Conservation (phyloP, 2,113 vertebrate genomes). For the Leucopsar rothschildi region DNA sequence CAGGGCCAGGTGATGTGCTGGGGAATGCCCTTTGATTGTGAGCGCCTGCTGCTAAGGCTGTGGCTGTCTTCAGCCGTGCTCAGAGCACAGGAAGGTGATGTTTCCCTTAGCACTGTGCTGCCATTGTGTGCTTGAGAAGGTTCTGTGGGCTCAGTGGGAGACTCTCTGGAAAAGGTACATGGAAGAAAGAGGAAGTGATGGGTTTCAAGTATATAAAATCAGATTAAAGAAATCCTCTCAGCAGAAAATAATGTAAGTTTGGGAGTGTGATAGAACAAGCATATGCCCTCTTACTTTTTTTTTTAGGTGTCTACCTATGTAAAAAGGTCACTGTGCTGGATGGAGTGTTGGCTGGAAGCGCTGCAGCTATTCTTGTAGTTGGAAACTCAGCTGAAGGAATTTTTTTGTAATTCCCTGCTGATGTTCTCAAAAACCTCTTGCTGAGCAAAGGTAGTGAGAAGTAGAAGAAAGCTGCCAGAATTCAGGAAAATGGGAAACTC, state of each 20-base stretch:
- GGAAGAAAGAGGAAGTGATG: not conserved
- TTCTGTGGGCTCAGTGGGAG: not conserved
- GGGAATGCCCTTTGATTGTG: not conserved
- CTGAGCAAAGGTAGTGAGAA: not conserved
- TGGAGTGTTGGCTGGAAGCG: not conserved
- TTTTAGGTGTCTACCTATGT: not conserved
- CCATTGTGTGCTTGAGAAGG: not conserved
- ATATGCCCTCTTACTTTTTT: not conserved
- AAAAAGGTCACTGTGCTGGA: not conserved
- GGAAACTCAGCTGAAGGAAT: not conserved
- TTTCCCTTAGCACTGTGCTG: not conserved
- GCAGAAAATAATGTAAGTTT: not conserved
- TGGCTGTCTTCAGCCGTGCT: not conserved
- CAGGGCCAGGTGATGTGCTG: not conserved
- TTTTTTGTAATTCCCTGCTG: not conserved
- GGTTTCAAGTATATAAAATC: not conserved
- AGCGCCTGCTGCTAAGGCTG: not conserved
- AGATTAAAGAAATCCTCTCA: not conserved
- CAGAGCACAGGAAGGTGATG: not conserved
- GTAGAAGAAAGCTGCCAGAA: not conserved
- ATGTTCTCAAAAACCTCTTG: not conserved
- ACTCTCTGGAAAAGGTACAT: not conserved
- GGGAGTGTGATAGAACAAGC: not conserved
- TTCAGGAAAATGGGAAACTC: not conserved
- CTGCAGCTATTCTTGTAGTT: not conserved